Base-by-base conservation (phyloP, 2,113 vertebrate genomes). In the Myrmecophaga tridactyla region DNA sequence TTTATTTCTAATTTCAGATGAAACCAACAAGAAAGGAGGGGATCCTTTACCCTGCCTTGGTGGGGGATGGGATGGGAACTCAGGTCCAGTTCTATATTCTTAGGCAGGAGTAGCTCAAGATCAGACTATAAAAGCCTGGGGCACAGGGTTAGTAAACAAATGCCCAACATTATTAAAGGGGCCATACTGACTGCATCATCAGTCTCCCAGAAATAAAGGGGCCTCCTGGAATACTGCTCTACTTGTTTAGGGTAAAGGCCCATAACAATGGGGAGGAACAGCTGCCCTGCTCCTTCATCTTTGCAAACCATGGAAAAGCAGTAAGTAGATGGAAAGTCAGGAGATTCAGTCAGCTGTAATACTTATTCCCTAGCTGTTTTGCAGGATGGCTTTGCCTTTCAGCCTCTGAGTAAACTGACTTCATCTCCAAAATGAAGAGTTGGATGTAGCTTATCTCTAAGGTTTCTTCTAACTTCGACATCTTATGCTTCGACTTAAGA, bases 391-490 rank as follows among this genome's bases (percentile, higher is more conserved):
- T 36, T n/a, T 92, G 41, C 36, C 46, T 84, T 93, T 92, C 60
- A 86, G 67, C n/a, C 81, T 86, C 60, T 48, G 39, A 87, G 34
- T 92, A 84, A 89, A 87, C n/a, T 48, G 46, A 85, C 60, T 80
- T 73, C 29, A 5, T 90, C 58, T 84, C 85, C 87, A 72, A 93
- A 93, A 65, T n/a, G 21, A 82, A 58, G 21, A 43, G n/a, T 85
- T 86, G 60, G 29, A 82, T 72, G 48, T 51, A 48, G 23, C 13
- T 93, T 85, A 60, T n/a, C 36, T 84, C 43, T 65, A 75, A 75
- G 29, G 48, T 36, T 3, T 85, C 51, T 72, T 88, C 36, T 75
- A 48, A 25, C 23, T 78, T 73, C 87, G 36, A 60, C 23, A 73
- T 60, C 13, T 85, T 82, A 62, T 56, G n/a, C 78, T 75, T 41